phyloP scores from a whole-genome alignment of 2,888 invertebrate genomes.

The Polietes domitor region DNA sequence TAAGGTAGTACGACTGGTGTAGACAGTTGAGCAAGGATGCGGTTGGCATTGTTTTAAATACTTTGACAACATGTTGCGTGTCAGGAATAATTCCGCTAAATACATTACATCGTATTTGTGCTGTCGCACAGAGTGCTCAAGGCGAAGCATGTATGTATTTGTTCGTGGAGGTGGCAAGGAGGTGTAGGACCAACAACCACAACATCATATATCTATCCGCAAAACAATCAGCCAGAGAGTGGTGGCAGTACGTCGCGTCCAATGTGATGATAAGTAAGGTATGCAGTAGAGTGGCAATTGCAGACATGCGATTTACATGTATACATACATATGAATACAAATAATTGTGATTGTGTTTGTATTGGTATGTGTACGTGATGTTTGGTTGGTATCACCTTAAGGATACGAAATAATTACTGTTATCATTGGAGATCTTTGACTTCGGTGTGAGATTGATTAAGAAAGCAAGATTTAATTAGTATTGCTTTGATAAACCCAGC shows the following conservation, averaged over 20 bases:
- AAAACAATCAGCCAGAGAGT: neutral
- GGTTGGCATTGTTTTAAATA: constrained; percentile 17
- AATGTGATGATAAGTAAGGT: neutral
- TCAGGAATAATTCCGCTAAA: constrained; percentile 19
- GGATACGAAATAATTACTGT: neutral
- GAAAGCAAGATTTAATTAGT: neutral
- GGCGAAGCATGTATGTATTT: neutral
- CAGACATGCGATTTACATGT: constrained; percentile 7
- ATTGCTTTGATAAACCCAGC: neutral
- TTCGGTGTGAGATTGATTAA: neutral
- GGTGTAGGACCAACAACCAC: neutral
- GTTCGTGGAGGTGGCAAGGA: neutral
- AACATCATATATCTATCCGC: neutral
- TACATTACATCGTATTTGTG: neutral
- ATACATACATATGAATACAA: neutral
- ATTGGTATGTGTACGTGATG: neutral
- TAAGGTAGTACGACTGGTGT: neutral
- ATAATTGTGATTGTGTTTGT: neutral
- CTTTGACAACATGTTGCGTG: constrained; percentile 33
- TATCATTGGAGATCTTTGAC: neutral
- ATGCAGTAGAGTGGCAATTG: neutral
- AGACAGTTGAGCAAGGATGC: neutral
- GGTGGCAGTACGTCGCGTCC: neutral
- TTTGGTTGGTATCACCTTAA: neutral
- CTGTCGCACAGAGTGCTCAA: neutral